Evolutionary conservation across 2,797 vertebrate genomes (phyloP).

Genomic region (Clarias pachynema): DNA sequence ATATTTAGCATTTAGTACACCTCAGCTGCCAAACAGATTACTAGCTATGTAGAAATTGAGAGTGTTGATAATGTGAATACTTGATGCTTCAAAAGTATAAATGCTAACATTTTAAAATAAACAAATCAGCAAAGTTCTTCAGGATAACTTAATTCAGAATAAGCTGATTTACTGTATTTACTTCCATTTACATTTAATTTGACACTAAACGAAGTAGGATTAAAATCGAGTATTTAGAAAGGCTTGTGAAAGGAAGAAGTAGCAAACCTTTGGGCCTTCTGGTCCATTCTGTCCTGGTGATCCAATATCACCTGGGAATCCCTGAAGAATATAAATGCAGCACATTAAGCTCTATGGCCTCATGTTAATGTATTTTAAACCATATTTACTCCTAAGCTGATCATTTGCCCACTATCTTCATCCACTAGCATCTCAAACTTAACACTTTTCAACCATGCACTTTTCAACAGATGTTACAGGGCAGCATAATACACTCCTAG

Average conservation of each 20-base stretch:
- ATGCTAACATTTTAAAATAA: not conserved
- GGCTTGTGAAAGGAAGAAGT: not conserved
- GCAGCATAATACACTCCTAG: not conserved
- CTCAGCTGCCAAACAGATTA: not conserved
- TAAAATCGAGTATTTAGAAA: not conserved
- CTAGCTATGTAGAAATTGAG: too few relatives aligned
- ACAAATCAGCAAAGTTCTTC: not conserved
- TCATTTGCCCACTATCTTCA: not conserved
- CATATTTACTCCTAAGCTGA: not conserved
- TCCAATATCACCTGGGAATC: constrained; percentile 95
- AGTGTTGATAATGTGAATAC: not conserved
- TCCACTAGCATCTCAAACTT: too few relatives aligned
- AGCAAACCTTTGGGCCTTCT: constrained; percentile 89
- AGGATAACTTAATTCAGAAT: not conserved
- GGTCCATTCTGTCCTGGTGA: constrained; percentile 90
- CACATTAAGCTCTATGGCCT: not conserved
- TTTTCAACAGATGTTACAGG: not conserved
- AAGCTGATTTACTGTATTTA: not conserved
- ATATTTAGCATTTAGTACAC: constrained; percentile 49
- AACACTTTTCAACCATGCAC: not conserved
- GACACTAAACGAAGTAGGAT: too few relatives aligned
- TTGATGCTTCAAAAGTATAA: not conserved
- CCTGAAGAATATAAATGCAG: constrained; percentile 73
- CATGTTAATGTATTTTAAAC: not conserved
- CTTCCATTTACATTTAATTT: not conserved